A percentile compares a stretch with the other conserved stretches of the same genome.
phyloP scores from a whole-genome alignment of 2,797 vertebrate genomes.

The Gymnodraco acuticeps region DNA sequence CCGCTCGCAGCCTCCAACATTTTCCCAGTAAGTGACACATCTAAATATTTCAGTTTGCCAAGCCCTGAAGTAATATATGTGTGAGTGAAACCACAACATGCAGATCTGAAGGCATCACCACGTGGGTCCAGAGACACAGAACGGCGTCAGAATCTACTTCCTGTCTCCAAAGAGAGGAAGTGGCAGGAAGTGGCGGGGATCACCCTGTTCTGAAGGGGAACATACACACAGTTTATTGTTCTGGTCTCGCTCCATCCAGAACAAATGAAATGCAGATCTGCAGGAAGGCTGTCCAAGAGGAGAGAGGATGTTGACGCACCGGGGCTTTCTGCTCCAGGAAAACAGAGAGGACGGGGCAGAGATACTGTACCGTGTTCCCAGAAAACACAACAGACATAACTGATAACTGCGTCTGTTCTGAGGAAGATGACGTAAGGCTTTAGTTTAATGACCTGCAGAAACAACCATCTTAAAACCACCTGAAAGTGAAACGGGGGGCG shows the following conservation, averaged over 20 bases:
- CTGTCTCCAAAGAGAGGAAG: conserved; percentile 73
- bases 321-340: conserved; percentile 59
- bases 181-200: conserved; percentile 66
- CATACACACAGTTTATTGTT: conserved; percentile 28
- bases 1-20: conserved; percentile 26
- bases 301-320: conserved; percentile 83
- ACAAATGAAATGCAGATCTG: conserved; percentile 47
- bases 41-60: conserved; percentile 2
- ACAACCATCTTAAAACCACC: background rate
- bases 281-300: conserved; percentile 65
- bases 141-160: conserved; percentile 50
- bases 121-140: conserved; percentile 4
- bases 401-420: background rate
- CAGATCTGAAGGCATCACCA: background rate
- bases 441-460: background rate
- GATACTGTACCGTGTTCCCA: conserved; percentile 62
- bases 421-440: conserved; percentile 5
- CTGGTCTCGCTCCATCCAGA: conserved; percentile 26
- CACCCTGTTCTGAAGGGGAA: conserved; percentile 55
- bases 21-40: conserved; percentile 25
- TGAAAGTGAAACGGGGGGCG: background rate
- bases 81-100: background rate
- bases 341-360: conserved; percentile 62
- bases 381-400: conserved; percentile 23
- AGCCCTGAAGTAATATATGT: background rate